Base-by-base conservation (phyloP, 2,888 invertebrate species). In the Tiliacea citrago region DNA sequence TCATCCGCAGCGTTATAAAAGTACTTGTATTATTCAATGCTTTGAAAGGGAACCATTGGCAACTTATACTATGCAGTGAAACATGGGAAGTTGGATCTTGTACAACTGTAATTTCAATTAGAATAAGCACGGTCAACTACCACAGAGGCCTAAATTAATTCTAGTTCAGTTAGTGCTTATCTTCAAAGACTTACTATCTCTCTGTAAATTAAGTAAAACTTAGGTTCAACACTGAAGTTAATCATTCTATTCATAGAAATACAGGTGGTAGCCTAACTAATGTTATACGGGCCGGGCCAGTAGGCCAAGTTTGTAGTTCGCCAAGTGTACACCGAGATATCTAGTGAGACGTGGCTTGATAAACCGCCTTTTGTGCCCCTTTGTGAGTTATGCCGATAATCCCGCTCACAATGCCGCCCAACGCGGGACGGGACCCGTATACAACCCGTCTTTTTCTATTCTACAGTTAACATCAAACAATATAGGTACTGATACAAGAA, bases 361-460 rank as follows among this genome's bases (percentile, higher is more conserved):
- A 95, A 94, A 94, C 92, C 91, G 91, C 89, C 94, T 94, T 93
- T 94, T 93, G 94, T 93, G 90, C 89, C 90, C 90, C 92, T 92
- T 93, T 92, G 93, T 93, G 92, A 90, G 90, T 90, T 85, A 86
- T 84, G 85, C 89, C 90, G 93, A 94, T 95, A 94, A 94, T 93
- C 91, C 88, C 72, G 83, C 85, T 79, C 89, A 92, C 92, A 93
- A 93, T 91, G 89, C 89, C 86, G 76, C 79, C 77, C 78, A 77
- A 83, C 84, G 75, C 87, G 83, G 71, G 70, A 83, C 87, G 83
- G 71, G 70, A 83, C 90, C 85, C 84, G 88, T 90, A 92, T 92
- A 91, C 88, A 89, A 86, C 86, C 79, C 78, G 74, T 77, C 86
- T 90, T 88, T 91, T 92, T 91, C 88, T 85, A 85, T 92, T 89